These are phyloP conservation scores for Phalacrocorax pelagicus DNA, from an alignment of 2,113 vertebrate genomes.

Conservation along the genomic window DNA sequence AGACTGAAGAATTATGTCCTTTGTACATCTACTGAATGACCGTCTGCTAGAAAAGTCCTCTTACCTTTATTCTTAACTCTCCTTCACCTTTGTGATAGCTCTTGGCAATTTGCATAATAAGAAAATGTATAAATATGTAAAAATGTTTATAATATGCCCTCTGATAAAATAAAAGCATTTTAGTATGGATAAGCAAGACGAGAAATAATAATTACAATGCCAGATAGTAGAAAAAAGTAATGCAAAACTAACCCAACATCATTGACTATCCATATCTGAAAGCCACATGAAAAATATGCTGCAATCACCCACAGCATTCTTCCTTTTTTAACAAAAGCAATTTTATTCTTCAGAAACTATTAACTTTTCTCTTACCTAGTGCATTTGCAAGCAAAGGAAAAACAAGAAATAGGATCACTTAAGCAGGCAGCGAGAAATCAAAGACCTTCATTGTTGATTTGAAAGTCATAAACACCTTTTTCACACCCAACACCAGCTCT, in stretches of 20 bases:
- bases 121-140: conserved; percentile 69
- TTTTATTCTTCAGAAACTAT: not conserved
- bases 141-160: conserved; percentile 62
- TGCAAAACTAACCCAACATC: not conserved
- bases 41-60: not conserved
- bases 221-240: not conserved
- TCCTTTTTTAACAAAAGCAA: not conserved
- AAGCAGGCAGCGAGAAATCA: conserved; percentile 32
- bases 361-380: not conserved
- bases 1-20: conserved; percentile 10
- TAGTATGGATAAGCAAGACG: conserved; percentile 26
- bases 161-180: conserved; percentile 65
- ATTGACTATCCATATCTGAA: not conserved
- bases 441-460: conserved; percentile 30
- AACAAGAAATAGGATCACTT: conserved; percentile 8
- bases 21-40: conserved; percentile 4
- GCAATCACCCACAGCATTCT: not conserved
- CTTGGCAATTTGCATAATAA: conserved; percentile 59
- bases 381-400: not conserved
- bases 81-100: conserved; percentile 61
- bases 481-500: conserved; percentile 19
- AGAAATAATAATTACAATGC: conserved; percentile 49
- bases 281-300: not conserved
- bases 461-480: conserved; percentile 44
- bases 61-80: conserved; percentile 57